Conservation (phyloP, 53 echinoderm and acorn worm genomes). For the Arbacia lixula region DNA sequence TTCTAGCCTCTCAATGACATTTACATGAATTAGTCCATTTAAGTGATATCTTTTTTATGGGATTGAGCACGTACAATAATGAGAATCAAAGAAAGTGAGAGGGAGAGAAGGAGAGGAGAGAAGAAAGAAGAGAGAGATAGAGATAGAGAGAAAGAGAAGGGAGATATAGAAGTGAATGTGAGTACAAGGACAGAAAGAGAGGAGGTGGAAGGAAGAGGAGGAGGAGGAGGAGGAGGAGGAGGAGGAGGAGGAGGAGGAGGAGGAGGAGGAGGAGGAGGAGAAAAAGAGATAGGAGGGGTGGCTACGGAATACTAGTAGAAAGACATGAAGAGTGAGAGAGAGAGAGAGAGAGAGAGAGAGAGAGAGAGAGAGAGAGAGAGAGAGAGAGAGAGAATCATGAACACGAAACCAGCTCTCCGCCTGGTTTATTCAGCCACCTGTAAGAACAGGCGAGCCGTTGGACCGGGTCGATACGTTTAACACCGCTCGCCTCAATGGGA, state of each 20-base stretch:
- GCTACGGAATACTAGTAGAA: too few relatives aligned
- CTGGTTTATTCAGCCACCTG: constrained; percentile 39
- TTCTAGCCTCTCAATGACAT: too few relatives aligned
- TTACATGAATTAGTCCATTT: too few relatives aligned
- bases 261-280: not conserved
- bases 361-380: not conserved
- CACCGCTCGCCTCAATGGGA: too few relatives aligned
- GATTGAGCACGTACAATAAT: too few relatives aligned
- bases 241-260: not conserved
- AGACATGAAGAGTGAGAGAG: too few relatives aligned
- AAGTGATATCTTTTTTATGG: too few relatives aligned
- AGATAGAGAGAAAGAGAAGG: not conserved
- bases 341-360: too few relatives aligned
- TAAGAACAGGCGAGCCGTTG: too few relatives aligned
- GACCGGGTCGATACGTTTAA: too few relatives aligned
- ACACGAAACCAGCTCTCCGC: not conserved
- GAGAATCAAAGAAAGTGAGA: too few relatives aligned
- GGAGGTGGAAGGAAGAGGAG: not conserved
- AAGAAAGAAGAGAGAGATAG: not conserved
- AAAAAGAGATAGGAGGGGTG: not conserved
- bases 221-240: not conserved
- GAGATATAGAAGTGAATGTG: not conserved
- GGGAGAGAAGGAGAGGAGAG: too few relatives aligned
- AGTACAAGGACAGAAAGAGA: not conserved
- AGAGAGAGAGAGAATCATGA: not conserved